A percentile compares a stretch with the other conserved stretches of the same genome.
Evolutionary conservation across 2,888 invertebrate species (phyloP).

Genomic region (Crioceris asparagi): DNA sequence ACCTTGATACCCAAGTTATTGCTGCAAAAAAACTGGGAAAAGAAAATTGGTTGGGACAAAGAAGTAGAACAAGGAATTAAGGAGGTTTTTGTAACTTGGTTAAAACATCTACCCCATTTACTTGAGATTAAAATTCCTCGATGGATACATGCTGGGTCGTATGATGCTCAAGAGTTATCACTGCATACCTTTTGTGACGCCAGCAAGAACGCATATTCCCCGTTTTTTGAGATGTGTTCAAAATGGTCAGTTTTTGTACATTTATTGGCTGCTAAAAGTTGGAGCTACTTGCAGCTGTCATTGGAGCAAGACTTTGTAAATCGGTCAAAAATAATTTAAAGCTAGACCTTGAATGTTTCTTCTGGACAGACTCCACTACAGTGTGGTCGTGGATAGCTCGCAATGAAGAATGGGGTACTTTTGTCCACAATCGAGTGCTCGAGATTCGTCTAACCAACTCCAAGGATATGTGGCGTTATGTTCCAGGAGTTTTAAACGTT

Average conservation of each 20-base stretch:
- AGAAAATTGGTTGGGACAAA: constrained; percentile 9
- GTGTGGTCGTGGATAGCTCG: constrained; percentile 24
- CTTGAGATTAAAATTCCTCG: too few species aligned
- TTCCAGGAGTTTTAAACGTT: constrained; percentile 26
- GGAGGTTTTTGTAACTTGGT: constrained; percentile 5
- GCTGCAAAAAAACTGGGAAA: constrained; percentile 11
- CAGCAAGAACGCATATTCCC: too few species aligned
- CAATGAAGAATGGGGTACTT: constrained; percentile 19
- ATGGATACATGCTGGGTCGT: constrained; percentile 3
- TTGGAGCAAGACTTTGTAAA: too few species aligned
- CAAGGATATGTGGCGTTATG: constrained; percentile 22
- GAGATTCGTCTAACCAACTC: too few species aligned
- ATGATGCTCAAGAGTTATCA: too few species aligned
- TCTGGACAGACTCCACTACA: too few species aligned
- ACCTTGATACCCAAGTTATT: constrained; percentile 13
- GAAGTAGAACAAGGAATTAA: constrained; percentile 5
- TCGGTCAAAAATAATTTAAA: too few species aligned
- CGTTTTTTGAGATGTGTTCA: too few species aligned
- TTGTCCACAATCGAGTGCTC: too few species aligned
- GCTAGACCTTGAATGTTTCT: too few species aligned
- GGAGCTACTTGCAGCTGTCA: constrained; percentile 9
- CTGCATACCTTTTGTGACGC: not conserved
- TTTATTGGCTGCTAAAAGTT: constrained; percentile 5
- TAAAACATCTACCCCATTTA: constrained; percentile 5
- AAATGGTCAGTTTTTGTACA: too few species aligned